Conservation (phyloP, 2,113 vertebrate genomes). For the Cricetomys ansorgei region DNA sequence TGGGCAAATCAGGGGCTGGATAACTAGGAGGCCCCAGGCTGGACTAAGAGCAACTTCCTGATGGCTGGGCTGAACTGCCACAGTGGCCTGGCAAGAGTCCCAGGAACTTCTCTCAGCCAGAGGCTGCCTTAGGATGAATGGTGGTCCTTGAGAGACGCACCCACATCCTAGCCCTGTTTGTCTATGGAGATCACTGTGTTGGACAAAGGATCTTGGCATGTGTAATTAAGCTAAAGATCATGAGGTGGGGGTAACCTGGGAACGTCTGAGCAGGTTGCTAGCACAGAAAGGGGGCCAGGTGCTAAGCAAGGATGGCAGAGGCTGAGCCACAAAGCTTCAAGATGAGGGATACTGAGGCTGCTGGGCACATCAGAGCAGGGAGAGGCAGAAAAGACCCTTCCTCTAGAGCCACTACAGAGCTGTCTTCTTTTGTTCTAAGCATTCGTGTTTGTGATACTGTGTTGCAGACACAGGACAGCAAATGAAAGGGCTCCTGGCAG, state of each 20-base stretch:
- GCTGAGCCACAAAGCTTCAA: neutral
- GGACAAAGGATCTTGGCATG: neutral
- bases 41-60: neutral
- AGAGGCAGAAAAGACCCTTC: neutral
- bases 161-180: neutral
- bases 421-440: neutral
- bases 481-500: rapidly evolving
- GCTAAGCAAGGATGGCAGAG: rapidly evolving
- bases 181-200: too few species aligned
- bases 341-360: neutral
- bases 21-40: neutral
- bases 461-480: too few species aligned
- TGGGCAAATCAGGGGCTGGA: neutral
- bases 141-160: neutral
- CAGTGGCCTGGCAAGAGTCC: rapidly evolving
- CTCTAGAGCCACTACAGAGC: neutral
- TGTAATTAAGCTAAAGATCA: too few species aligned
- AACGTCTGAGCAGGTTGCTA: neutral
- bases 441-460: neutral
- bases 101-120: too few species aligned
- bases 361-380: neutral
- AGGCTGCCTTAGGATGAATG: neutral
- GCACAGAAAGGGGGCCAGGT: neutral
- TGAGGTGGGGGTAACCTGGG: neutral
- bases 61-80: neutral